Percentiles rank a stretch among this genome's conserved stretches.
Evolutionary conservation across 2,113 vertebrate species (phyloP).

Genomic region (Burhinus bistriatus): DNA sequence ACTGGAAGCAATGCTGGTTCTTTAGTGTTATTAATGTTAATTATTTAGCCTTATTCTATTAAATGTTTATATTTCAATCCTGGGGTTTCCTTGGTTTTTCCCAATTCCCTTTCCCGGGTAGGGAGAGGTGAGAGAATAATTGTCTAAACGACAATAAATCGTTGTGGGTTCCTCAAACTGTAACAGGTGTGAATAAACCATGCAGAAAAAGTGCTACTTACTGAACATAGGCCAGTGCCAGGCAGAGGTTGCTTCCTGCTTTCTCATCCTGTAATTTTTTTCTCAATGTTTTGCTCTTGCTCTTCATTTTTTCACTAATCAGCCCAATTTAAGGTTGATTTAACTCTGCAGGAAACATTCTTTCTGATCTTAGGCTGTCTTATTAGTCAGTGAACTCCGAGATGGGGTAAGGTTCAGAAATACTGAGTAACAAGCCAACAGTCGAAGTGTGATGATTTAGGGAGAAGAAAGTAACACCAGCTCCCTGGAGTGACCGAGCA

Average conservation of each 20-base stretch:
- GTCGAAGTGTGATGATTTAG: neutral
- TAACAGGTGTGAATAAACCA: neutral
- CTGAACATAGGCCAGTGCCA: neutral
- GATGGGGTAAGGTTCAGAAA: neutral
- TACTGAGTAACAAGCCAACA: neutral
- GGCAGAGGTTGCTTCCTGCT: neutral
- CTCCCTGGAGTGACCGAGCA: neutral
- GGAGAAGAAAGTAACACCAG: neutral
- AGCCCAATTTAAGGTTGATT: neutral
- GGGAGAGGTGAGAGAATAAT: too few species aligned
- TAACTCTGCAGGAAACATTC: neutral
- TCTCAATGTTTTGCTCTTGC: neutral
- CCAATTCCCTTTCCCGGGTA: too few species aligned
- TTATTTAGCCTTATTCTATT: too few species aligned
- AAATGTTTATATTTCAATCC: too few species aligned
- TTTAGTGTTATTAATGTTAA: too few species aligned
- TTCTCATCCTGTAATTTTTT: neutral
- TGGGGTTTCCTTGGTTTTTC: too few species aligned
- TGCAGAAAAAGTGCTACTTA: neutral
- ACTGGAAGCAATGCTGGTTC: too few species aligned
- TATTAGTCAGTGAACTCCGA: neutral
- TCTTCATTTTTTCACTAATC: neutral
- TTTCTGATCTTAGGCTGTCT: neutral
- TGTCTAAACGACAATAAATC: too few species aligned
- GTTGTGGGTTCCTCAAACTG: too few species aligned